Conservation (phyloP, 2,113 vertebrate genomes). For the Xenopus laevis region DNA sequence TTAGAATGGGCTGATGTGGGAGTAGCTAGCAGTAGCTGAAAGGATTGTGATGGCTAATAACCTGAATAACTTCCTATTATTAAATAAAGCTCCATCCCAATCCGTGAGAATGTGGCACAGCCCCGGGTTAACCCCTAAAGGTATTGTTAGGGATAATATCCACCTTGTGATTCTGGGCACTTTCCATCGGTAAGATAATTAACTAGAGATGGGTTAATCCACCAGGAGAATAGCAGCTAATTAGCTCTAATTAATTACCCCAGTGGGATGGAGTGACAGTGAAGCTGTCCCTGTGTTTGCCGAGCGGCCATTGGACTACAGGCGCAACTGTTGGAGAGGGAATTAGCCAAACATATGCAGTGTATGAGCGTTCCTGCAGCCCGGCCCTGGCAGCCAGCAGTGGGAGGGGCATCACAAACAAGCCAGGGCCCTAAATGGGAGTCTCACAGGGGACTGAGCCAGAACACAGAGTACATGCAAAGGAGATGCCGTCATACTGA, state of each 20-base stretch:
- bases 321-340: neutral
- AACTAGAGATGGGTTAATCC: slow-evolving; percentile 41
- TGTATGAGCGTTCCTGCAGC: neutral
- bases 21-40: no score
- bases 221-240: slow-evolving; percentile 67
- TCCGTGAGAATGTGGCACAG: no score
- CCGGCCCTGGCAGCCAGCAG: neutral
- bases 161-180: neutral
- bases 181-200: neutral
- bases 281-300: neutral
- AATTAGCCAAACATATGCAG: slow-evolving; percentile 1
- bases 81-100: no score
- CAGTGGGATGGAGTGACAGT: neutral
- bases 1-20: no score
- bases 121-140: no score
- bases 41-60: no score
- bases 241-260: slow-evolving; percentile 42
- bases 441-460: slow-evolving; percentile 11
- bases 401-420: slow-evolving; percentile 4
- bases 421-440: slow-evolving; percentile 36
- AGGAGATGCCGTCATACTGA: slow-evolving; percentile 43
- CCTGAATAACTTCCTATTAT: no score
- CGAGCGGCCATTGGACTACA: neutral
- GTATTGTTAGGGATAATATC: no score
- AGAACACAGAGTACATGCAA: slow-evolving; percentile 30